phyloP scores from a whole-genome alignment of 2,797 vertebrate species.

The Pipistrellus pipistrellus region DNA sequence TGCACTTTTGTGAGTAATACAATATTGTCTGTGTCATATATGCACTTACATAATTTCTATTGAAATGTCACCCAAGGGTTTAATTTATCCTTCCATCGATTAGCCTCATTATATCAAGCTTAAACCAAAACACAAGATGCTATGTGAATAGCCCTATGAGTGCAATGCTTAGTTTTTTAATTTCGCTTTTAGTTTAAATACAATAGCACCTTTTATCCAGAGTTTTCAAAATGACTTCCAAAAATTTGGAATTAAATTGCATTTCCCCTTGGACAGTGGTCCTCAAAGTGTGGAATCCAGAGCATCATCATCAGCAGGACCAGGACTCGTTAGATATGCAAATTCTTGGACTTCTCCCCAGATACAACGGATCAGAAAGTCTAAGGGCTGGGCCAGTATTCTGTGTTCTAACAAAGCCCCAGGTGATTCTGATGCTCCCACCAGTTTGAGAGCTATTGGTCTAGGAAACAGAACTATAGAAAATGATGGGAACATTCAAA shows the following conservation, averaged over 20 bases:
- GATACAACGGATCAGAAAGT: background rate
- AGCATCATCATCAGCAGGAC: background rate
- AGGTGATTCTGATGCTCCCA: background rate
- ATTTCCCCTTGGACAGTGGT: background rate
- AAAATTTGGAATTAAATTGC: constrained; percentile 20
- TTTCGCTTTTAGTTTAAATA: constrained; percentile 6
- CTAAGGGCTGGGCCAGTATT: no score
- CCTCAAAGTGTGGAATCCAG: background rate
- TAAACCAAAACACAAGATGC: constrained; percentile 30
- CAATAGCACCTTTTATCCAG: background rate
- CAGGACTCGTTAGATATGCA: background rate
- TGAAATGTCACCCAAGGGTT: constrained; percentile 39
- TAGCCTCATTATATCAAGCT: constrained; percentile 36
- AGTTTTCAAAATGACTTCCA: constrained; percentile 40
- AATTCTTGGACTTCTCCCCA: background rate
- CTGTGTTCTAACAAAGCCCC: background rate
- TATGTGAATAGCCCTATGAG: background rate
- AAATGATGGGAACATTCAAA: background rate
- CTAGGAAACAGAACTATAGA: background rate
- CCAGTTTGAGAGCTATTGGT: background rate
- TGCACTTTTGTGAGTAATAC: constrained; percentile 30
- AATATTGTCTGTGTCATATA: constrained; percentile 37
- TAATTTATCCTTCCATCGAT: constrained; percentile 43
- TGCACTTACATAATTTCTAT: background rate
- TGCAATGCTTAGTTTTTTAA: background rate